Base-by-base conservation (phyloP, 2,113 vertebrate genomes). In the Thalassarche chlororhynchos region DNA sequence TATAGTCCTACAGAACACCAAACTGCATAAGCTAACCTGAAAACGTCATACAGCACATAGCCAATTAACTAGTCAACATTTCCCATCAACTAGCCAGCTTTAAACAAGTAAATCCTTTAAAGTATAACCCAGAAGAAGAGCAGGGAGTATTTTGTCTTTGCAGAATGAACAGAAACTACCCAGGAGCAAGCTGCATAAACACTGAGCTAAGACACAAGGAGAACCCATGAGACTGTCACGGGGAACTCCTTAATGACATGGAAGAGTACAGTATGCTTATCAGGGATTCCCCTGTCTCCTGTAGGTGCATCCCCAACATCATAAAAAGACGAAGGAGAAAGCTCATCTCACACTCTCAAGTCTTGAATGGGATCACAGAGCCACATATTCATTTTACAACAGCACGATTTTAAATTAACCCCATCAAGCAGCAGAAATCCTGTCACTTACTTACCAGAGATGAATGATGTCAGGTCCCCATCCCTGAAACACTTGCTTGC, bases 261-360 rank as follows among this genome's bases (percentile, higher is more conserved):
- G 97, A 71, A 74, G 93, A 97, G 94, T 10, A 17, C 64, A 42
- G 85, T 69, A 74, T 86, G 96, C 97, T 98, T 95, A 51, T 71
- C 80, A 80, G 98, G 98, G 97, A 98, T 98, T 98, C 98, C 98
- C 98, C 94, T 32, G 84, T 89, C 98, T 95, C 97, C 93, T 40
- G 90, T 40, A 97, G 96, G 93, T 96, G 97, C 95, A 86, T 97
- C 95, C 96, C 96, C 75, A 69, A 97, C 97, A 92, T 83, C 98
- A 91, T 77, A 49, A 55, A 92, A 31, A 42, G 76, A 75, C 49
- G 32, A 36, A 91, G 29, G 34, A 71, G 34, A 88, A 60, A 61
- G 71, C 83, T 90, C 72, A 5, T 9, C 60, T 47, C 60, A 6
- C 1, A 0, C 44, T 83, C 78, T 16, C 49, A 6, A 29, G 3